Conservation (phyloP, 2,113 vertebrate species). For the Caretta caretta region DNA sequence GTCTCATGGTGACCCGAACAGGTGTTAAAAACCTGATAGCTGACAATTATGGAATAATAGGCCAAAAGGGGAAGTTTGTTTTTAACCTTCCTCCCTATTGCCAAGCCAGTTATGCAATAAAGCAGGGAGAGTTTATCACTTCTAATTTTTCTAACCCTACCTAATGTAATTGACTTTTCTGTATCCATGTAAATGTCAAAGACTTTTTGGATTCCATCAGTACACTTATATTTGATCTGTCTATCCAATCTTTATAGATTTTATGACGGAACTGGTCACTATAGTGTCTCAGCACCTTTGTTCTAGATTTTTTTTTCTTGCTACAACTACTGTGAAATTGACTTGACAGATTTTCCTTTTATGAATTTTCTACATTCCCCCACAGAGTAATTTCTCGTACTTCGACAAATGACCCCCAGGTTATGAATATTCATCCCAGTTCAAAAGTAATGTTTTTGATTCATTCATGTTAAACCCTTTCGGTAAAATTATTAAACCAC, state of each 20-base stretch:
- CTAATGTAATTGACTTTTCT: background rate
- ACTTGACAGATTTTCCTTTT: background rate
- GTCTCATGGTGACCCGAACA: background rate
- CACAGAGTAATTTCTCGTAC: background rate
- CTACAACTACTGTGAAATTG: slow-evolving; percentile 3
- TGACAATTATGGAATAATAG: background rate
- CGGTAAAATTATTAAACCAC: background rate
- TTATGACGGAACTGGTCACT: background rate
- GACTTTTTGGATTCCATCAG: background rate
- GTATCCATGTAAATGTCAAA: background rate
- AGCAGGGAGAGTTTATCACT: background rate
- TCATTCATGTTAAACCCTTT: background rate
- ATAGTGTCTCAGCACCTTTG: background rate
- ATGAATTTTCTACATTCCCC: background rate
- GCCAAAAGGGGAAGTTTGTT: background rate
- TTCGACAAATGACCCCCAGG: background rate
- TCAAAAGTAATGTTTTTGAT: too few relatives aligned
- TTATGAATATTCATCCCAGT: too few relatives aligned
- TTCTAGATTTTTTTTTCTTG: background rate
- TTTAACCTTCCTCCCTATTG: background rate
- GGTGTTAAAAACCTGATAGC: background rate
- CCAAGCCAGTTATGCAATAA: background rate
- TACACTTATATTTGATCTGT: background rate
- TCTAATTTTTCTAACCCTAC: background rate
- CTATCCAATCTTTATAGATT: background rate